Base-by-base conservation (phyloP, 92 coral and sea anemone species). In the Zoanthus gigantus region DNA sequence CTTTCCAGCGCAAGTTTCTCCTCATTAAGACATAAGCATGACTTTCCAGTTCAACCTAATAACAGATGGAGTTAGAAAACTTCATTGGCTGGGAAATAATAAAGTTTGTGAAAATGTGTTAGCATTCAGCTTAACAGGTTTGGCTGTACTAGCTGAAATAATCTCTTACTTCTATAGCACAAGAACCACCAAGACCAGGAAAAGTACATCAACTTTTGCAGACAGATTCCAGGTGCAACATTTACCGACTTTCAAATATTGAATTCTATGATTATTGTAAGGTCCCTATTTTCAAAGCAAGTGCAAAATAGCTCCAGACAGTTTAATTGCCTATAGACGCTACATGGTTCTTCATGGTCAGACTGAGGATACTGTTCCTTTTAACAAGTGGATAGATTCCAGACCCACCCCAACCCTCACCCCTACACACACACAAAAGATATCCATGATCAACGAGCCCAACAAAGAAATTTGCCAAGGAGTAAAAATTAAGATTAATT, bases 311-410 rank as follows among this genome's bases (percentile, higher is more conserved):
- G 52, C 76, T 72, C 52, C n/a, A n/a, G 52, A 10, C 52, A 9
- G 52, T 34, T 34, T 34, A 72, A 72, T 37, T 72, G 76, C 76
- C 76, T 72, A 37, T n/a, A 60, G 67, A 60, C 15, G 53, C 50
- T 17, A 34, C 52, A 34, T 34, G 52, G 23, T 34, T 72, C 76
- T 72, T 72, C 50, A 37, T 72, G 53, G 52, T 34, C 52, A 72
- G 52, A 72, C 76, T 72, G 76, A 37, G 52, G 18, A 44, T 73
- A 73, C 28, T 13, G 42, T 73, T 73, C 77, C 54, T 73, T 44
- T 73, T 73, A 73, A 73, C 77, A 73, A 73, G 54, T 72, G 76
- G 11, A 72, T 72, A 72, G 52, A 72, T 72, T 72, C 52, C 76
- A 72, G 52, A 72, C 46, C 52, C 48, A 13, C 74, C 74, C 74